Conservation (phyloP, 2,113 vertebrate genomes). For the Osmerus eperlanus region DNA sequence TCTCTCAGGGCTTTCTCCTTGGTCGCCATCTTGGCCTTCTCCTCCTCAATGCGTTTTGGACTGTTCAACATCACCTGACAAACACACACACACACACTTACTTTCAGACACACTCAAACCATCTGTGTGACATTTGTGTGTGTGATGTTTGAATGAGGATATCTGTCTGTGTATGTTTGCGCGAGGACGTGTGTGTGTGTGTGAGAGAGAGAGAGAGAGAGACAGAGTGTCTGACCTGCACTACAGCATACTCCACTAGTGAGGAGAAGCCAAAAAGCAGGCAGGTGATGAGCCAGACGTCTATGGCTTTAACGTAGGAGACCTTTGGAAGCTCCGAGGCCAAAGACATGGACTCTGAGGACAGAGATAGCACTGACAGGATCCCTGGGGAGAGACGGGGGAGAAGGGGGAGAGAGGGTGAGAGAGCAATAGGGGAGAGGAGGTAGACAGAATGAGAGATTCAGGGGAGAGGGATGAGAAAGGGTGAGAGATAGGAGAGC, state of each 20-base stretch:
- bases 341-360: conserved; percentile 89
- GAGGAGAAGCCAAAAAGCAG: conserved; percentile 93
- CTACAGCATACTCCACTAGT: conserved; percentile 92
- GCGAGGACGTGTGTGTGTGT: not conserved
- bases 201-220: conserved; percentile 10
- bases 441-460: not conserved
- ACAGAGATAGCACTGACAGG: conserved; percentile 93
- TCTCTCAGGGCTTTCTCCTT: conserved; percentile 84
- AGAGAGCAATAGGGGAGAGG: not conserved
- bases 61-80: conserved; percentile 86
- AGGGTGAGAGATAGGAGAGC: conserved; percentile 11
- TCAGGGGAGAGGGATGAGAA: not conserved
- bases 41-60: conserved; percentile 87
- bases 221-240: conserved; percentile 71
- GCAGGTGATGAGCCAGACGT: conserved; percentile 94
- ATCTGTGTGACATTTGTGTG: not conserved
- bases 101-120: not conserved
- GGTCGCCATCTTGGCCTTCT: conserved; percentile 86
- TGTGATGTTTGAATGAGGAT: not conserved
- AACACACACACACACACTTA: not conserved
- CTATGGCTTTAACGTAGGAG: conserved; percentile 94
- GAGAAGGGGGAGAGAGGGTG: not conserved
- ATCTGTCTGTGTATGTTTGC: conserved; percentile 1
- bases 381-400: conserved; percentile 75
- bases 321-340: conserved; percentile 95